Percentiles rank a stretch among this genome's conserved stretches.
Evolutionary conservation across 2,113 vertebrate genomes (phyloP).

Genomic region (Calyptommatus sinebrachiatus): DNA sequence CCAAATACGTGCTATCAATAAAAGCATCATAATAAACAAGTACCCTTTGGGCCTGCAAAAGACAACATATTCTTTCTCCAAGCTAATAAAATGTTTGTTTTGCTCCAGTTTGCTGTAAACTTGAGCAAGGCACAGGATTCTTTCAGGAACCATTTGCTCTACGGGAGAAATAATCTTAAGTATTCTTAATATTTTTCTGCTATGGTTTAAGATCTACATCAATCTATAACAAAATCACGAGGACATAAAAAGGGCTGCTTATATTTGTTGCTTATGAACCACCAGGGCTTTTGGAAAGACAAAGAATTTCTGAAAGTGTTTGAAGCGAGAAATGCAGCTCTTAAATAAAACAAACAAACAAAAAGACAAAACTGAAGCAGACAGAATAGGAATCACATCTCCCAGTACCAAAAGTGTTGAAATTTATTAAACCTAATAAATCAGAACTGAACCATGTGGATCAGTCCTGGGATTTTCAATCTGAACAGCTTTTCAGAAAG

Average conservation of each 20-base stretch:
- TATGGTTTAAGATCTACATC: background rate
- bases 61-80: background rate
- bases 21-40: conserved; percentile 46
- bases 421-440: no score
- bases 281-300: no score
- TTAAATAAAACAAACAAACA: no score
- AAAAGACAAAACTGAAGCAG: no score
- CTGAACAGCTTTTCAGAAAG: no score
- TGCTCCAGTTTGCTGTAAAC: background rate
- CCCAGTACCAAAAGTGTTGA: no score
- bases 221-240: background rate
- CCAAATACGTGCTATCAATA: conserved; percentile 43
- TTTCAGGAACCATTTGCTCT: background rate
- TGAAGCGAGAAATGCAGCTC: no score
- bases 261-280: background rate
- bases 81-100: background rate
- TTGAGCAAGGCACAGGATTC: background rate
- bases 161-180: background rate
- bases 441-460: no score
- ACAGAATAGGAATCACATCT: no score
- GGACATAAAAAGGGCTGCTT: background rate
- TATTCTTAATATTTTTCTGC: background rate
- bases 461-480: no score
- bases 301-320: no score
- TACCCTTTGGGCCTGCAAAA: conserved; percentile 42